A percentile compares a stretch with the other conserved stretches of the same genome.
Conservation (phyloP, 2,888 invertebrate species). For the Ectemnius lituratus region DNA sequence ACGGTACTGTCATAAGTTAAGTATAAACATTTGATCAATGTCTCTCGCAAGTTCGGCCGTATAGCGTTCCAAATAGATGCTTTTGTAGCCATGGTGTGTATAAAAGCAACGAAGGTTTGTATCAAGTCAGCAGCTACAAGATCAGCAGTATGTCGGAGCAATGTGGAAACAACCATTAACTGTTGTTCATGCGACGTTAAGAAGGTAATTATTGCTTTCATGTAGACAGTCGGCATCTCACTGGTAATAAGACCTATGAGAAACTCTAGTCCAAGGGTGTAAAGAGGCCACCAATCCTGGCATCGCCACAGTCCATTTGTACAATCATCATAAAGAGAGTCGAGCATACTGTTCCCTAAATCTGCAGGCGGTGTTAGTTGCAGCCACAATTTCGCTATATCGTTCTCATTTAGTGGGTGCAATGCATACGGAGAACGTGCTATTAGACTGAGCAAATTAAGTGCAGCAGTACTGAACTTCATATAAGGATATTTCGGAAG, state of each 20-base stretch:
- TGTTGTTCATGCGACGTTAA: conserved; percentile 74
- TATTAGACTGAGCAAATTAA: conserved; percentile 70
- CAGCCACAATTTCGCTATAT: conserved; percentile 73
- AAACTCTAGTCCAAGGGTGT: conserved; percentile 73
- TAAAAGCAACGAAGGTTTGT: conserved; percentile 74
- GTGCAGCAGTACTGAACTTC: conserved; percentile 70
- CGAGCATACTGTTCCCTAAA: conserved; percentile 71
- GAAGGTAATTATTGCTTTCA: conserved; percentile 65
- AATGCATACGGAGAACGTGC: conserved; percentile 68
- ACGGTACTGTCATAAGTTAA: conserved; percentile 75
- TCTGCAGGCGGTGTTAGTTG: conserved; percentile 70
- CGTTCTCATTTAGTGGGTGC: conserved; percentile 68
- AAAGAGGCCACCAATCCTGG: conserved; percentile 76
- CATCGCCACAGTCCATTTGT: conserved; percentile 71
- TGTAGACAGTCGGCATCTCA: conserved; percentile 61
- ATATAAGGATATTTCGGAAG: conserved; percentile 70
- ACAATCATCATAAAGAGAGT: conserved; percentile 71
- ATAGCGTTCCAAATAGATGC: conserved; percentile 71
- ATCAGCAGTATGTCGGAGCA: conserved; percentile 75
- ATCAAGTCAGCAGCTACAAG: conserved; percentile 73
- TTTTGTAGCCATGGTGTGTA: conserved; percentile 69
- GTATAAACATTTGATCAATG: conserved; percentile 74
- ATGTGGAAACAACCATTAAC: conserved; percentile 71
- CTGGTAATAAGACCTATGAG: conserved; percentile 69
- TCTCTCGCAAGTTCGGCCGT: conserved; percentile 70